Conservation (phyloP, 1,140 invertebrate genomes). For the Neotoxoptera formosana region DNA sequence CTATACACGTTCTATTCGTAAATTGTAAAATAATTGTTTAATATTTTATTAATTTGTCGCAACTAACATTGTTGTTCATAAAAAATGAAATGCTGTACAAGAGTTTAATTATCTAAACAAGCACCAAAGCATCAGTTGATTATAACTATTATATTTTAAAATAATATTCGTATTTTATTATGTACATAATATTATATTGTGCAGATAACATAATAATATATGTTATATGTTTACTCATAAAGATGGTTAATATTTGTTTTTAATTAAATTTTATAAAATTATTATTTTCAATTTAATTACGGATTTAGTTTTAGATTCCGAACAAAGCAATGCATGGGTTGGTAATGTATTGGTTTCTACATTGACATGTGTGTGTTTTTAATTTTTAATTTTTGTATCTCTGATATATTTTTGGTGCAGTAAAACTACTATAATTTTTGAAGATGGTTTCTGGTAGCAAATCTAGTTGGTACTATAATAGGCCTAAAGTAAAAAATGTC, state of each 20-base stretch:
- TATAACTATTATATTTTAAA: neutral
- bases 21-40: neutral
- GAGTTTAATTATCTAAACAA: neutral
- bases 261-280: neutral
- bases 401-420: neutral
- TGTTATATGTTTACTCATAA: neutral
- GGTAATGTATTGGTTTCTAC: neutral
- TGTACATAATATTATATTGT: neutral
- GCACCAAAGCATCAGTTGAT: neutral
- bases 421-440: neutral
- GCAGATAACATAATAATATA: neutral
- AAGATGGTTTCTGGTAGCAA: neutral
- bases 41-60: neutral
- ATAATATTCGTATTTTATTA: neutral
- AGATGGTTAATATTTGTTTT: neutral
- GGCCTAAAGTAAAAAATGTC: neutral
- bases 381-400: neutral
- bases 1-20: neutral
- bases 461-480: neutral
- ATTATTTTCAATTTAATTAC: neutral
- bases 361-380: neutral
- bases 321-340: neutral
- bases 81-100: neutral
- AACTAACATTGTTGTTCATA: neutral
- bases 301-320: neutral